A percentile compares a stretch with the other conserved stretches of the same genome.
Evolutionary conservation across 2,113 vertebrate species (phyloP).

Genomic region (Trogon melanurus): DNA sequence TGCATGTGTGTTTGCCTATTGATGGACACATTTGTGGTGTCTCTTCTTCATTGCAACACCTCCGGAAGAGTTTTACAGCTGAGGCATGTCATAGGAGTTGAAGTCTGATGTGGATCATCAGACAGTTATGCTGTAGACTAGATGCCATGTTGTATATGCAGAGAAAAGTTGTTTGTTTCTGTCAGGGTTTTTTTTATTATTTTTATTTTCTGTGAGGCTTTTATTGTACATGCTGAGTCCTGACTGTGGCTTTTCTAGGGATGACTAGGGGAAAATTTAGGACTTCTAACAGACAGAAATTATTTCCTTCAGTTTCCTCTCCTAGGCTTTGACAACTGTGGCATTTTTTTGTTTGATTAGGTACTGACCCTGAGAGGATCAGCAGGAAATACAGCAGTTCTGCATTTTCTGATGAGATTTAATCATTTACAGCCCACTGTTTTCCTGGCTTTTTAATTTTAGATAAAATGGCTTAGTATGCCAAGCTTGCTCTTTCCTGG

Average conservation of each 20-base stretch:
- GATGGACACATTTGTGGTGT: neutral
- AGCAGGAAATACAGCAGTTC: neutral
- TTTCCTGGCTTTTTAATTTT: neutral
- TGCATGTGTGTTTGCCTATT: neutral
- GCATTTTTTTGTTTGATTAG: neutral
- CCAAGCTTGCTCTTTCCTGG: neutral
- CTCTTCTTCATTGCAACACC: neutral
- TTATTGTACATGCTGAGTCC: neutral
- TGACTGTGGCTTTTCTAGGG: neutral
- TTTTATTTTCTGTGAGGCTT: neutral
- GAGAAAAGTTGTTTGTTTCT: neutral
- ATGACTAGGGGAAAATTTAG: neutral
- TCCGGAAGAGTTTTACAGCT: conserved; percentile 51
- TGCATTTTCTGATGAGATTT: neutral
- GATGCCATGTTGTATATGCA: neutral
- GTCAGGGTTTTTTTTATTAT: no score
- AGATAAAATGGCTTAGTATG: neutral
- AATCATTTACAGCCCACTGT: neutral
- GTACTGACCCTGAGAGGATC: neutral
- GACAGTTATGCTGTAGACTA: neutral
- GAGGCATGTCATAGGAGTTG: conserved; percentile 36
- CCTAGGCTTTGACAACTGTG: neutral
- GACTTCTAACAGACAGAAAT: neutral
- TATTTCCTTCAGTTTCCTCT: neutral
- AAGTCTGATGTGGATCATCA: conserved; percentile 32